Base-by-base conservation (phyloP, 2,113 vertebrate species). In the Petromus typicus region DNA sequence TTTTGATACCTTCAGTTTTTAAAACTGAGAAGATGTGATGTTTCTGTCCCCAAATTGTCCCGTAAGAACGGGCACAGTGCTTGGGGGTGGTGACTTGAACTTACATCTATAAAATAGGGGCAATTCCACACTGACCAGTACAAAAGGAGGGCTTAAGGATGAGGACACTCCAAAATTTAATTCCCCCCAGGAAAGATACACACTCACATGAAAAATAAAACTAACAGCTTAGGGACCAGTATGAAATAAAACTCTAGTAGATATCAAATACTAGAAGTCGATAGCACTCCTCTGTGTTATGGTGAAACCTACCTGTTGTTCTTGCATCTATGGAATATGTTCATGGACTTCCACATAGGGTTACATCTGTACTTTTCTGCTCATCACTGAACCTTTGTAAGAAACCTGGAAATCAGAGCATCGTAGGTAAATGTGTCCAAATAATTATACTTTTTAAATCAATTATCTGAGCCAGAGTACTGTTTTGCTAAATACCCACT, bases 171-270 rank as follows among this genome's bases (percentile, higher is more conserved):
- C 1, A 48, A 86, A 34, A 64, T 43, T 83, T 86, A 34, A 67
- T 92, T 88, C 34, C 76, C 59, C 14, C 51, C 37, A 37, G 56
- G 30, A 92, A 67, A 95, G 22, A 22, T 86, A 2, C 48, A 32
- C 2, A 7, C 57, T 95, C 87, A 89, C 12, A 37, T 90, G 48
- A 95, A 54, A 86, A 90, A 87, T 90, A 61, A 87, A 13, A 51
- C 80, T 61, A 20, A 66, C 63, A 48, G 82, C n/a, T 90, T 90
- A 84, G 43, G 59, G 2, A 22, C 30, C 48, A 51, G 16, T 80
- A 71, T 57, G 45, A 88, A 95, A 57, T 76, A 51, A 94, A 94
- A 23, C 37, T 76, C 32, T 14, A 73, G 12, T 86, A 48, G 18
- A 43, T 73, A n/a, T 61, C 54, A 59, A 64, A 75, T 89, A 40